A percentile compares a stretch with the other conserved stretches of the same genome.
These are phyloP conservation scores for Schizaphis graminum DNA, from an alignment of 2,888 invertebrate species.

Conservation along the genomic window DNA sequence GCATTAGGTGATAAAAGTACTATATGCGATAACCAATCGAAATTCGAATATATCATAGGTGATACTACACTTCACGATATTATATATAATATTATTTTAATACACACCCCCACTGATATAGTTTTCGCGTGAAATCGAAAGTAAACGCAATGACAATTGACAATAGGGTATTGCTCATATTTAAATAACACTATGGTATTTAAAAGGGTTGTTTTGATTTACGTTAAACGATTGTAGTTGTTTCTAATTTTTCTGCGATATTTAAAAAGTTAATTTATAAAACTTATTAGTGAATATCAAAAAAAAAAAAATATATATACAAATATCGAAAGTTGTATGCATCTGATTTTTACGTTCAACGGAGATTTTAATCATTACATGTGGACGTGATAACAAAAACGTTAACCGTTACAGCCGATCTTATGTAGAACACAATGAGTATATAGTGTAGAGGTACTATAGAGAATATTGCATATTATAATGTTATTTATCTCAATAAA, in stretches of 20 bases:
- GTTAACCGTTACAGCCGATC: background rate
- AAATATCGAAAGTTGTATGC: background rate
- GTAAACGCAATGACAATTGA: background rate
- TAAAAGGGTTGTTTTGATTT: background rate
- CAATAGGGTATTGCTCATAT: background rate
- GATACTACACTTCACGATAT: background rate
- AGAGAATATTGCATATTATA: background rate
- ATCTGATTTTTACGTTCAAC: background rate
- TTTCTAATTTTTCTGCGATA: background rate
- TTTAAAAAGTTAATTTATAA: background rate
- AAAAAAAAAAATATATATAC: background rate
- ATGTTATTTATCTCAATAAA: background rate
- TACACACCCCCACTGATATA: background rate
- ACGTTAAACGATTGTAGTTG: background rate
- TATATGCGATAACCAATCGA: background rate
- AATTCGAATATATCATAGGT: background rate
- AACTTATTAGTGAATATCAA: background rate
- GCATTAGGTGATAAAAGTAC: background rate
- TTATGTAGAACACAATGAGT: background rate
- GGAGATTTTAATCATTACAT: background rate
- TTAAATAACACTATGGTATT: background rate
- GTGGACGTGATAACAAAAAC: background rate
- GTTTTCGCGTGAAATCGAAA: background rate
- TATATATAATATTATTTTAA: no score
- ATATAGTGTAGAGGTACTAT: background rate